Evolutionary conservation across 2,113 vertebrate genomes (phyloP), one percentile per base, ranked within the genome.

Genomic region (Polyodon spathula): DNA sequence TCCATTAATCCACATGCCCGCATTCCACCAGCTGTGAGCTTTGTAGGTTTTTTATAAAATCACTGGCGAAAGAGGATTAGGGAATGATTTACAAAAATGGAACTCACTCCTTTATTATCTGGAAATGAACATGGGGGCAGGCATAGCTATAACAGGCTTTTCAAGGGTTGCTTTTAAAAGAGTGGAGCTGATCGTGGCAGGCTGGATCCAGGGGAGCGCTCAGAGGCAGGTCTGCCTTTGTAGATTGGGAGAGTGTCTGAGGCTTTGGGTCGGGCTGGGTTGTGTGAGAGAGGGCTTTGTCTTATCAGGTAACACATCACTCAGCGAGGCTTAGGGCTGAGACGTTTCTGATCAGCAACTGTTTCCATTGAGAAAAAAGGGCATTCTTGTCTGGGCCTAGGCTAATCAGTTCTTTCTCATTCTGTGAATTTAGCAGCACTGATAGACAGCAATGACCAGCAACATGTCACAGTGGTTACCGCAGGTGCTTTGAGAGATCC

Each of bases 291-390:
- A 62, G 16, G 68, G 63, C 78, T 85, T 86, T 81, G 76, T 80
- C 68, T 84, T 79, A 77, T 73, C 78, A 62, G 71, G 79, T 82
- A 70, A 71, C 79, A 70, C 41, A 87, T 92, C 88, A 86, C 79
- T 92, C 89, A 68, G 59, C 75, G 61, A 73, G 59, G 80, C 75
- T 85, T 86, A 77, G 73, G 54, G 58, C 74, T 80, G 68, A 78
- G 75, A 77, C 55, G 63, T 72, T 81, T 81, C 58, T 69, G 71
- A 80, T 74, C 59, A 65, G 66, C 68, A 61, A 68, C 62, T 6
- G 41, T 78, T 80, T 82, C 71, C 76, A 71, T n/a, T 69, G 66
- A 61, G 16, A 52, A 78, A 71, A 80, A 75, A 76, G 73, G 76
- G 56, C 73, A 51, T 67, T 51, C 64, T 27, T 77, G 76, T 78